Percentiles rank a stretch among this genome's conserved stretches.
Conservation (phyloP, 35 echinoderm and acorn worm species). For the Heliocidaris erythrogramma region DNA sequence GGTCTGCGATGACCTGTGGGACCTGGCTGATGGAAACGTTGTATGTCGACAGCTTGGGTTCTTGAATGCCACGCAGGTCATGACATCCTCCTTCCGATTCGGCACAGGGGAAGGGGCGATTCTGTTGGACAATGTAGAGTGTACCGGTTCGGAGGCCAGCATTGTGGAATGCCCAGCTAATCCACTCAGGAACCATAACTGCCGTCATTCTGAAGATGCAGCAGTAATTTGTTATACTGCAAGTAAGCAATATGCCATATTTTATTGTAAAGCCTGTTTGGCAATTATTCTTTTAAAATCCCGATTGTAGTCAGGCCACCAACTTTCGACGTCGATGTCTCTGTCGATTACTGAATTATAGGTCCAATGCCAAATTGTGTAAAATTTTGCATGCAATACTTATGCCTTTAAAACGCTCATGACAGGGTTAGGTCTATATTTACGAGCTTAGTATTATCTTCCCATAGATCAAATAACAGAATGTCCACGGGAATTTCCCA, state of each 20-base stretch:
- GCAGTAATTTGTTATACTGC: conserved; percentile 38
- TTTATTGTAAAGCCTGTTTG: too few relatives aligned
- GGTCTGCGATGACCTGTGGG: conserved; percentile 9
- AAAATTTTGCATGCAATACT: too few relatives aligned
- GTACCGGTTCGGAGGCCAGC: neutral
- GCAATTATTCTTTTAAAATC: too few relatives aligned
- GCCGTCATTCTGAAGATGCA: conserved; percentile 49
- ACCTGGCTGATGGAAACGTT: neutral
- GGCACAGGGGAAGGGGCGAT: conserved; percentile 32
- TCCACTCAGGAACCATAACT: conserved; percentile 24
- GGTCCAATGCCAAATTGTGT: too few relatives aligned
- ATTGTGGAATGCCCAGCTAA: neutral
- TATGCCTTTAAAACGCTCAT: too few relatives aligned
- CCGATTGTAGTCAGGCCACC: too few relatives aligned
- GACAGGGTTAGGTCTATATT: neutral
- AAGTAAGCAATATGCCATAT: neutral
- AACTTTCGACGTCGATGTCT: too few relatives aligned
- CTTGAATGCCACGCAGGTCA: neutral
- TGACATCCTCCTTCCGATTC: neutral
- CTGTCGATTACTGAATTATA: too few relatives aligned
- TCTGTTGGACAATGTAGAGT: conserved; percentile 24
- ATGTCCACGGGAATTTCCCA: neutral
- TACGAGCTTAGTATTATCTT: neutral
- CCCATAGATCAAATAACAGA: neutral
- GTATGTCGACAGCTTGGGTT: conserved; percentile 45